These are phyloP conservation scores for Sminthurides aquaticus DNA, from an alignment of 2,888 invertebrate species.

Conservation along the genomic window DNA sequence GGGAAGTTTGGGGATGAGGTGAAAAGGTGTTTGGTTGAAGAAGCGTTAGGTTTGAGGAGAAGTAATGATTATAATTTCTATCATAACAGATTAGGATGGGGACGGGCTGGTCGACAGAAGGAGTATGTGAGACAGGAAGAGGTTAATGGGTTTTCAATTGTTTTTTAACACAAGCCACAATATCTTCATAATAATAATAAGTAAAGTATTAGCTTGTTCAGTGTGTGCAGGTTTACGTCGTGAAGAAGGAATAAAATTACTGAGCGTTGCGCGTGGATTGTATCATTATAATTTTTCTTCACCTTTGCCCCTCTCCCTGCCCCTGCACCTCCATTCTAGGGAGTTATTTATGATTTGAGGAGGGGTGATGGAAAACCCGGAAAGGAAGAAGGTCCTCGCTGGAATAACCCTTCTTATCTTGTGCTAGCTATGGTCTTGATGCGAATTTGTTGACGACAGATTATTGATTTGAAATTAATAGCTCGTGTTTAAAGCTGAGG, in stretches of 20 bases:
- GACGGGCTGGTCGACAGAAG: background rate
- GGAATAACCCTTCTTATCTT: no score
- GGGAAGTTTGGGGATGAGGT: background rate
- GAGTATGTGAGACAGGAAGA: conserved; percentile 10
- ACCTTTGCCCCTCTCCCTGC: no score
- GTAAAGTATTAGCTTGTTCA: background rate
- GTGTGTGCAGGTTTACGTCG: background rate
- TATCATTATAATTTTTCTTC: background rate
- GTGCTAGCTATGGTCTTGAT: no score
- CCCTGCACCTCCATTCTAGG: no score
- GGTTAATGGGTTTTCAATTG: conserved; percentile 18
- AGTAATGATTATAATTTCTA: conserved; percentile 10
- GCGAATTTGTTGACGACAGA: no score
- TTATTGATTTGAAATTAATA: no score
- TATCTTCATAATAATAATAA: background rate
- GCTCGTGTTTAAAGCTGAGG: no score
- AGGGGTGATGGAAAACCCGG: no score
- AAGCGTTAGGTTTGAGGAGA: background rate
- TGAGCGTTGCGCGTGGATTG: background rate
- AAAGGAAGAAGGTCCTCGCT: no score
- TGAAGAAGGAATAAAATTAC: background rate
- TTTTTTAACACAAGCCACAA: conserved; percentile 1
- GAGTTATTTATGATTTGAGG: no score
- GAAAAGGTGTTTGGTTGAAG: background rate
- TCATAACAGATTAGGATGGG: conserved; percentile 12